These are phyloP conservation scores for Buceros bicornis DNA, from an alignment of 2,797 vertebrate genomes.

Conservation along the genomic window DNA sequence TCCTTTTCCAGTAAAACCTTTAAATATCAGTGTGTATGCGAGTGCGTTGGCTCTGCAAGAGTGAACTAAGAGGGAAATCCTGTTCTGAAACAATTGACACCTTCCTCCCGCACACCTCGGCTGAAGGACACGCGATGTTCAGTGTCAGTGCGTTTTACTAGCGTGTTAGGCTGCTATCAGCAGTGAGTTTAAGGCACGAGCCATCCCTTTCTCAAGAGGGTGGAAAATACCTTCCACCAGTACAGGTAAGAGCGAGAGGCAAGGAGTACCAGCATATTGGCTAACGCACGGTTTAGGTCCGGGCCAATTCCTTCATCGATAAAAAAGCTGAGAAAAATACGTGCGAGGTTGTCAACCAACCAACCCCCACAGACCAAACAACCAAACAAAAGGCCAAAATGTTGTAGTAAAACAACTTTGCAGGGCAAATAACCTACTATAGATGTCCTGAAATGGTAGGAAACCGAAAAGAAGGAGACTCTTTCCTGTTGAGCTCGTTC, in stretches of 20 bases:
- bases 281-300: rapidly evolving
- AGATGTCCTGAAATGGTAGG: not conserved
- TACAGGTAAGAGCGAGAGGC: rapidly evolving
- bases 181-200: rapidly evolving
- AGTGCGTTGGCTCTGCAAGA: rapidly evolving
- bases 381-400: not conserved
- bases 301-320: not conserved
- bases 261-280: not conserved
- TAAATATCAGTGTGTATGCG: rapidly evolving
- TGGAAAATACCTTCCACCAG: not conserved
- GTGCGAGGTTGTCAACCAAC: not conserved
- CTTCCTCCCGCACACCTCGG: rapidly evolving
- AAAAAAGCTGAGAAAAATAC: rapidly evolving
- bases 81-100: not conserved
- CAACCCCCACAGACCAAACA: too few relatives aligned
- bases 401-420: not conserved
- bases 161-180: rapidly evolving
- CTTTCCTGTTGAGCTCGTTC: rapidly evolving
- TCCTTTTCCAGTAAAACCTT: rapidly evolving
- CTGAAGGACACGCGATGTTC: rapidly evolving
- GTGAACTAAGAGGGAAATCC: not conserved
- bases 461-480: not conserved
- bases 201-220: not conserved
- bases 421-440: not conserved
- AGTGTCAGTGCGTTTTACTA: not conserved